Conservation (phyloP, 2,797 vertebrate genomes). For the Limosa lapponica region DNA sequence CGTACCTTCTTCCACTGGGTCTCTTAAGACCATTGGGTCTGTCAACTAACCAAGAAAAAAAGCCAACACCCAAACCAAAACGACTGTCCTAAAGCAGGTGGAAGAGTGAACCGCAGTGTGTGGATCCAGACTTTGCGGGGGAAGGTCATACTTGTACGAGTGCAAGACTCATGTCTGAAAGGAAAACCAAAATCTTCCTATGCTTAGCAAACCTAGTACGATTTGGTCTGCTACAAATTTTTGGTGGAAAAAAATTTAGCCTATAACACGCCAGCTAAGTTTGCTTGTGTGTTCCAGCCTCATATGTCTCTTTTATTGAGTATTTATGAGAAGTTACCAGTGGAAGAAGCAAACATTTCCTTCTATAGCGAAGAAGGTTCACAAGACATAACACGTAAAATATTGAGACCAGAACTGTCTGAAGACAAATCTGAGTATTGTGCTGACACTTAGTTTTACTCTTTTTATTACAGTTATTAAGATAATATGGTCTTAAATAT, state of each 20-base stretch:
- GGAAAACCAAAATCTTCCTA: background rate
- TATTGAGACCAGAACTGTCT: constrained; percentile 19
- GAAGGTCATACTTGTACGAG: background rate
- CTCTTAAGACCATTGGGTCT: background rate
- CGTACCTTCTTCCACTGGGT: constrained; percentile 68
- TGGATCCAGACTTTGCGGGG: background rate
- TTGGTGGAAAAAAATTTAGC: background rate
- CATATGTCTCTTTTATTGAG: background rate
- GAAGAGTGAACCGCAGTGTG: background rate
- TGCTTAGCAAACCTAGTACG: background rate
- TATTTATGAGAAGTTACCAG: constrained; percentile 14
- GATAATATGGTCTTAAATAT: background rate
- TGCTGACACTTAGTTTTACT: background rate
- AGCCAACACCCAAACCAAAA: background rate
- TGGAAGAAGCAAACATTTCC: constrained; percentile 73
- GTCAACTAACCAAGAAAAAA: background rate
- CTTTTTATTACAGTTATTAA: background rate
- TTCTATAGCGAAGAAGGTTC: constrained; percentile 61
- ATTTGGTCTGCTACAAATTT: background rate
- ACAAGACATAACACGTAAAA: constrained; percentile 58
- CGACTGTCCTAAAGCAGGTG: background rate
- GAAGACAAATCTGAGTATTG: background rate
- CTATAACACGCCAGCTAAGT: background rate
- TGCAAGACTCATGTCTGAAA: background rate
- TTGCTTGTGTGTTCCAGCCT: background rate